These are phyloP conservation scores for Macaca nemestrina DNA, from an alignment of 2,113 vertebrate species.

Conservation along the genomic window DNA sequence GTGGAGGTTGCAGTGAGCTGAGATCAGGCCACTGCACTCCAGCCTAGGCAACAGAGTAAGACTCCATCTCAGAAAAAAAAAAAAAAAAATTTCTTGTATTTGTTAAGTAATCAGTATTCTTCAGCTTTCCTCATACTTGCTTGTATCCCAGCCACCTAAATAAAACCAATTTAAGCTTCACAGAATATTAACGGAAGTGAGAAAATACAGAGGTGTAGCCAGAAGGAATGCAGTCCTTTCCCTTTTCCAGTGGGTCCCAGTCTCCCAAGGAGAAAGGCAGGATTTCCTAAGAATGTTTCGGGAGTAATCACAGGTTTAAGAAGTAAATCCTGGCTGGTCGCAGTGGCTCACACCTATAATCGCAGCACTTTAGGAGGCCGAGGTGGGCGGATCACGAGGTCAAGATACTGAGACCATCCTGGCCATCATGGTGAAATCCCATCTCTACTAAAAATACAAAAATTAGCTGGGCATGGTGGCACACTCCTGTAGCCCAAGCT, in stretches of 20 bases:
- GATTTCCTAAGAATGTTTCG: not conserved
- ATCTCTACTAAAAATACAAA: not conserved
- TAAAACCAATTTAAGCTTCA: not conserved
- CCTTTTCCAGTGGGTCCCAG: not conserved
- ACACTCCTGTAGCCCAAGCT: not conserved
- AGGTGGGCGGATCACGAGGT: no score
- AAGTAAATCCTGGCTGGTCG: not conserved
- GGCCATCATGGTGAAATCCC: not conserved
- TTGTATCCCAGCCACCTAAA: not conserved
- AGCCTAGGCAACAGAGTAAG: no score
- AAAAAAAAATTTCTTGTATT: not conserved
- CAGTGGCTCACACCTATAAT: no score
- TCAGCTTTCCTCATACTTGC: not conserved
- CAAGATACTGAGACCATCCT: no score
- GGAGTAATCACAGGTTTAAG: not conserved
- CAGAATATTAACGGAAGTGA: not conserved
- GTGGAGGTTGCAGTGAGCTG: no score
- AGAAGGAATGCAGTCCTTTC: not conserved
- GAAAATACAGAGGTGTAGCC: not conserved
- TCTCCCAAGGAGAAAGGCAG: not conserved
- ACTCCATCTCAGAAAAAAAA: no score
- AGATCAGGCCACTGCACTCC: no score
- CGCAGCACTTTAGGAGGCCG: no score
- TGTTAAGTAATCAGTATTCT: not conserved
- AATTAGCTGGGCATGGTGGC: not conserved